phyloP scores from a whole-genome alignment of 2,888 invertebrate genomes.

The Plusia festucae region DNA sequence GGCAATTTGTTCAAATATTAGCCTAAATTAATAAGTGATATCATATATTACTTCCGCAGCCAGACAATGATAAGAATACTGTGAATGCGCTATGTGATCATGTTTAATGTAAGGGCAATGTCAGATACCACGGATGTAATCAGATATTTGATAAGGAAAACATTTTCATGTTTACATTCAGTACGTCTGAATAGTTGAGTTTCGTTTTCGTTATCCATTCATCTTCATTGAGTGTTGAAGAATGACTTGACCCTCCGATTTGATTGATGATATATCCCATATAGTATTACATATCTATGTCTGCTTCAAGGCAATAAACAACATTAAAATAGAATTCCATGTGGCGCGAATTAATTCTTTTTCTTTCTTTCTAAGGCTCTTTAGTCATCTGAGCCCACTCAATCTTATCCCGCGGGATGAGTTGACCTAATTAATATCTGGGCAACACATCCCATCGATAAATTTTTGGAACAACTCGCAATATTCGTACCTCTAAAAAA shows the following conservation, averaged over 20 bases:
- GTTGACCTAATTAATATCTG: too few relatives aligned
- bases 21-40: conserved; percentile 54
- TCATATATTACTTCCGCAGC: conserved; percentile 74
- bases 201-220: conserved; percentile 47
- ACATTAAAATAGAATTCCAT: neutral
- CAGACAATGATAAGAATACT: conserved; percentile 74
- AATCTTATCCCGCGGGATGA: too few relatives aligned
- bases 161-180: conserved; percentile 66
- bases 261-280: neutral
- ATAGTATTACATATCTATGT: neutral
- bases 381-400: too few relatives aligned
- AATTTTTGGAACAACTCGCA: too few relatives aligned
- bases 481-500: neutral
- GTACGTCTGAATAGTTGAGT: conserved; percentile 24
- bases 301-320: neutral
- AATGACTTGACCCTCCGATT: neutral
- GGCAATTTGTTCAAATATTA: conserved; percentile 53
- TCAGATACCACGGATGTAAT: conserved; percentile 80
- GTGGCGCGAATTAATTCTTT: too few relatives aligned
- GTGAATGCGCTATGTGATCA: conserved; percentile 65
- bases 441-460: too few relatives aligned
- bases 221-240: conserved; percentile 15
- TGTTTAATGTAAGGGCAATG: conserved; percentile 80
- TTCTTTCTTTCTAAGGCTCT: too few relatives aligned
- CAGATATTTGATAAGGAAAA: conserved; percentile 71